phyloP scores from a whole-genome alignment of 1,140 invertebrate species.

The Hypothenemus hampei region DNA sequence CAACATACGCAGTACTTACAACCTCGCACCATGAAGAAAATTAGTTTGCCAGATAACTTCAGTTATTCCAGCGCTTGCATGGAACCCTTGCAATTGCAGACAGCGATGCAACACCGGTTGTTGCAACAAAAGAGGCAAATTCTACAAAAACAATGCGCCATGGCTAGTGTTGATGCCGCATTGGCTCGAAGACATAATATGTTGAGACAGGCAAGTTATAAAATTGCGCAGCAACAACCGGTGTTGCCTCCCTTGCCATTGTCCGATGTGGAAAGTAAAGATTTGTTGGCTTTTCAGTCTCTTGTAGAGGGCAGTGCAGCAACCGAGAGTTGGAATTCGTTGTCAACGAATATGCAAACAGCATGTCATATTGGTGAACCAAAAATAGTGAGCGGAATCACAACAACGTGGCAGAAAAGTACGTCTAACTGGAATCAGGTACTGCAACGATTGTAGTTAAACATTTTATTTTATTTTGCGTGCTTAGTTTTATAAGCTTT shows the following conservation, averaged over 20 bases:
- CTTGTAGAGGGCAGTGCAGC: conserved; percentile 47
- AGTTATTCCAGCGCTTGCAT: conserved; percentile 52
- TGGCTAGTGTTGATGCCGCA: conserved; percentile 44
- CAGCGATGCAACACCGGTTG: conserved; percentile 70
- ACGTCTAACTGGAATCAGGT: conserved; percentile 44
- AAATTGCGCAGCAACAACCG: conserved; percentile 67
- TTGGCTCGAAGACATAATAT: conserved; percentile 63
- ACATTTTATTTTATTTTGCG: conserved; percentile 4
- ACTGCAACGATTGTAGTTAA: conserved; percentile 39
- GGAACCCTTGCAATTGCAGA: conserved; percentile 58
- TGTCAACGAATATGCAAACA: conserved; percentile 54
- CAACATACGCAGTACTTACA: conserved; percentile 54
- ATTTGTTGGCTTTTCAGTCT: conserved; percentile 55
- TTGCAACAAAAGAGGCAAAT: conserved; percentile 75
- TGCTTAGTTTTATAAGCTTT: conserved; percentile 31
- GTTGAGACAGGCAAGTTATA: conserved; percentile 72
- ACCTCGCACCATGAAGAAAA: conserved; percentile 56
- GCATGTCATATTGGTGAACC: conserved; percentile 57
- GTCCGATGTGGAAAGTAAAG: conserved; percentile 55
- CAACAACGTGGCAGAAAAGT: conserved; percentile 41
- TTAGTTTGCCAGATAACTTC: conserved; percentile 64
- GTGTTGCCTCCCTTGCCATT: conserved; percentile 49
- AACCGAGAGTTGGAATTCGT: conserved; percentile 51
- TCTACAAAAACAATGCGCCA: conserved; percentile 72
- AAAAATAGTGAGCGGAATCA: conserved; percentile 6